phyloP scores from a whole-genome alignment of 30 jellyfish, hydroid and myxozoan species.

The Hydractinia symbiolongicarpus region DNA sequence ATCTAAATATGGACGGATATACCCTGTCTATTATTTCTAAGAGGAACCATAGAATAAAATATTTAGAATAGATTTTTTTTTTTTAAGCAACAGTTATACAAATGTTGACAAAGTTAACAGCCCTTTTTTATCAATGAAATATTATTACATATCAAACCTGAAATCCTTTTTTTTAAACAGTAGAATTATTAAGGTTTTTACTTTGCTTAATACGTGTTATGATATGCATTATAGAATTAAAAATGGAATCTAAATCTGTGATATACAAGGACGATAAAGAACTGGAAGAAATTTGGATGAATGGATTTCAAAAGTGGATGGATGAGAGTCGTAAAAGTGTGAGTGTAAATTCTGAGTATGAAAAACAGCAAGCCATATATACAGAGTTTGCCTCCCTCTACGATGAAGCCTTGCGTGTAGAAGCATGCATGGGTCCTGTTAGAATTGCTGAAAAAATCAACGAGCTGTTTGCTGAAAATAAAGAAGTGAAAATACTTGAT shows the following conservation, averaged over 20 bases:
- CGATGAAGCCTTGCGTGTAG: slow-evolving; percentile 26
- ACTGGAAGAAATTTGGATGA: slow-evolving; percentile 28
- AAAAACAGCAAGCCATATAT: slow-evolving; percentile 24
- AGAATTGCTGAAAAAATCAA: slow-evolving; percentile 24
- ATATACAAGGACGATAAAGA: slow-evolving; percentile 5
- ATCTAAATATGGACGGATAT: too few relatives aligned
- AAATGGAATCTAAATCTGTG: not conserved
- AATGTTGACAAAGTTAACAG: too few relatives aligned
- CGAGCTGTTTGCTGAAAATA: not conserved
- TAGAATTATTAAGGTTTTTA: too few relatives aligned
- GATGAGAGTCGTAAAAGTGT: not conserved
- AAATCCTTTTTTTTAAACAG: too few relatives aligned
- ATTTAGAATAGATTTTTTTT: too few relatives aligned
- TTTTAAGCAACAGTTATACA: too few relatives aligned
- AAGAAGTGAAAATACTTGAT: slow-evolving; percentile 26
- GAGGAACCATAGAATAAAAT: too few relatives aligned
- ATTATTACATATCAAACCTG: too few relatives aligned
- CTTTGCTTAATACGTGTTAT: too few relatives aligned
- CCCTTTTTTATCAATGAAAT: too few relatives aligned
- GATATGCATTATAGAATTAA: not conserved
- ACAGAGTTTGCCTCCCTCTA: slow-evolving; percentile 15
- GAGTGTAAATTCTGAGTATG: not conserved
- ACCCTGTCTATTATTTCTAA: too few relatives aligned
- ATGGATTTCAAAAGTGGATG: slow-evolving; percentile 31
- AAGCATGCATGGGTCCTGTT: slow-evolving; percentile 27